phyloP scores from a whole-genome alignment of 2,888 invertebrate genomes.

The Ochropleura leucogaster region DNA sequence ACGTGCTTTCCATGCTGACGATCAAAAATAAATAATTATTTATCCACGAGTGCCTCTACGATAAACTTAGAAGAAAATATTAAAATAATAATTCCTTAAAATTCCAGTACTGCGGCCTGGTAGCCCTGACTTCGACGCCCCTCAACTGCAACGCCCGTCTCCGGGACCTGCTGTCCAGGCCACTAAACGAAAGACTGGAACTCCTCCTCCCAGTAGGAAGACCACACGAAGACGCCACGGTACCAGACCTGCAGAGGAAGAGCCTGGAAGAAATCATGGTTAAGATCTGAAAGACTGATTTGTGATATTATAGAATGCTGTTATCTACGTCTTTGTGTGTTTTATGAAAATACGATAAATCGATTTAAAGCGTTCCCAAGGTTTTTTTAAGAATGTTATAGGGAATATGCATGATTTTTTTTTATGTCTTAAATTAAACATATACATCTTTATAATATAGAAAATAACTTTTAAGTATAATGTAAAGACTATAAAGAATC shows the following conservation, averaged over 20 bases:
- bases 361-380: neutral
- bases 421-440: too few species aligned
- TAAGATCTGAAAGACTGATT: conserved; percentile 80
- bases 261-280: conserved; percentile 93
- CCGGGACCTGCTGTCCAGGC: conserved; percentile 93
- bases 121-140: conserved; percentile 97
- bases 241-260: conserved; percentile 95
- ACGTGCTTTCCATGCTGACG: too few species aligned
- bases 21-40: too few species aligned
- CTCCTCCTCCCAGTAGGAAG: conserved; percentile 96
- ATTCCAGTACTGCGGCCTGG: conserved; percentile 95
- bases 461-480: too few species aligned
- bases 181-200: conserved; percentile 94
- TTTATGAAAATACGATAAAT: neutral
- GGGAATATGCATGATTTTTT: too few species aligned
- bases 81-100: neutral
- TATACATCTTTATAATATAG: too few species aligned
- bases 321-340: conserved; percentile 10
- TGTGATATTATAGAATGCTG: conserved; percentile 40
- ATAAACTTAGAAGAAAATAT: too few species aligned
- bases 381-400: neutral
- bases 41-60: too few species aligned
- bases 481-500: too few species aligned
- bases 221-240: conserved; percentile 93
- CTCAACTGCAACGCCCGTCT: conserved; percentile 97